A percentile compares a stretch with the other conserved stretches of the same genome.
phyloP scores from a whole-genome alignment of 1,140 invertebrate genomes.

The Cryptotermes secundus region DNA sequence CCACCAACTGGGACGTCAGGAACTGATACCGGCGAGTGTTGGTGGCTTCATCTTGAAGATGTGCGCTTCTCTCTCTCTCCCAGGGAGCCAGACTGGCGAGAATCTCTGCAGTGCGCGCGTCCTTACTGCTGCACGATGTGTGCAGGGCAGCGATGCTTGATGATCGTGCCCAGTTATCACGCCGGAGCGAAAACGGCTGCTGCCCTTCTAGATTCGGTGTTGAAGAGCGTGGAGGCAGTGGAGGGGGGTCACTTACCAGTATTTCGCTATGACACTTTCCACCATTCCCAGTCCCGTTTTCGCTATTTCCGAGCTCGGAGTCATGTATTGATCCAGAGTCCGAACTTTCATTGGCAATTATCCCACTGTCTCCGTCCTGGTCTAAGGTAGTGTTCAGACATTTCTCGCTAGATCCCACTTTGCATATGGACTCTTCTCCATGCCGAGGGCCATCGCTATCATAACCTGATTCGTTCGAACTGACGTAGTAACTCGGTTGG shows the following conservation, averaged over 20 bases:
- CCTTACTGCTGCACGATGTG: not conserved
- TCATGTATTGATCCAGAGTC: conserved; percentile 44
- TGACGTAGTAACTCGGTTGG: conserved; percentile 58
- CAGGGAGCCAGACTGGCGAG: not conserved
- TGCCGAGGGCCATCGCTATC: conserved; percentile 69
- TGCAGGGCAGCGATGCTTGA: not conserved
- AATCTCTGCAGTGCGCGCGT: not conserved
- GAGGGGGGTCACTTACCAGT: not conserved
- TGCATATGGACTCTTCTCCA: conserved; percentile 30
- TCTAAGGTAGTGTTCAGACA: conserved; percentile 26
- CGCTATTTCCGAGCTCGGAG: conserved; percentile 25
- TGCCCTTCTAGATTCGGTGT: not conserved
- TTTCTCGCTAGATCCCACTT: not conserved
- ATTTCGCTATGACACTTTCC: not conserved
- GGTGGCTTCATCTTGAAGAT: not conserved
- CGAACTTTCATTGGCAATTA: conserved; percentile 44
- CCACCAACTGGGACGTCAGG: conserved; percentile 22
- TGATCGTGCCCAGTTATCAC: not conserved
- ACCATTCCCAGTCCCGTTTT: not conserved
- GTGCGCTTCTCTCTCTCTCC: not conserved
- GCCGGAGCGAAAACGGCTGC: not conserved
- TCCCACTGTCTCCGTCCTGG: conserved; percentile 44
- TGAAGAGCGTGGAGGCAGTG: not conserved
- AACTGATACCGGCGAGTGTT: conserved; percentile 11
- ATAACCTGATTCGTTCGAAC: conserved; percentile 80